These are phyloP conservation scores for Gastrophysa polygoni DNA, from an alignment of 2,888 invertebrate genomes.

Conservation along the genomic window DNA sequence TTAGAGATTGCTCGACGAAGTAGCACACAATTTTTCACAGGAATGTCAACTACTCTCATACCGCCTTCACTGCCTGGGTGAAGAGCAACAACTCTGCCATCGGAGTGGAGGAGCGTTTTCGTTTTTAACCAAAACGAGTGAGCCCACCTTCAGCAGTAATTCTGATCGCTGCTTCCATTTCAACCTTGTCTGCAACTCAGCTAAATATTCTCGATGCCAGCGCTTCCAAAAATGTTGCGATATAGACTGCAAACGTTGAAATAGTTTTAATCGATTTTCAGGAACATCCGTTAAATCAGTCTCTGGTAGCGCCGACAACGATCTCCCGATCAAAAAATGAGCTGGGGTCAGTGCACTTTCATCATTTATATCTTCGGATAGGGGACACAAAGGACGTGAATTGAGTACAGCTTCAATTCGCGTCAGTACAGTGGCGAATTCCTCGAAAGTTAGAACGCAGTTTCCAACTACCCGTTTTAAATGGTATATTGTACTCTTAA, in stretches of 20 bases:
- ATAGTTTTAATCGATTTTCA: too few species aligned
- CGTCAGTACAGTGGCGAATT: slow-evolving; percentile 37
- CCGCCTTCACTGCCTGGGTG: slow-evolving; percentile 5
- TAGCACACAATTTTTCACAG: background rate
- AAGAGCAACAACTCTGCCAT: slow-evolving; percentile 2
- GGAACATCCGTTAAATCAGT: slow-evolving; percentile 5
- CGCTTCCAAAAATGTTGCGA: too few species aligned
- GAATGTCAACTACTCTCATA: background rate
- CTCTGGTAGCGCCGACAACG: slow-evolving; percentile 18
- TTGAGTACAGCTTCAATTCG: slow-evolving; percentile 42
- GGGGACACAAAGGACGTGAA: slow-evolving; percentile 38
- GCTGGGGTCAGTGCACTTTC: slow-evolving; percentile 25
- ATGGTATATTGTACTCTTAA: slow-evolving; percentile 23
- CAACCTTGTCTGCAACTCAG: slow-evolving; percentile 7
- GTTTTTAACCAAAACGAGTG: background rate
- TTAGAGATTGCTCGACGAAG: background rate
- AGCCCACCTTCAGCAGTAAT: background rate
- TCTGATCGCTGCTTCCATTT: slow-evolving; percentile 6
- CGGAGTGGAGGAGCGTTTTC: background rate
- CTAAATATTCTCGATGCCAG: too few species aligned
- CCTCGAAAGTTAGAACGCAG: slow-evolving; percentile 36
- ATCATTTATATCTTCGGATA: slow-evolving; percentile 26
- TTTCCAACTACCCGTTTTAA: slow-evolving; percentile 33
- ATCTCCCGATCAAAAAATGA: slow-evolving; percentile 26
- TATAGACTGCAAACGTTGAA: too few species aligned